Conservation (phyloP, 2,113 vertebrate genomes). For the Zosterops borbonicus region DNA sequence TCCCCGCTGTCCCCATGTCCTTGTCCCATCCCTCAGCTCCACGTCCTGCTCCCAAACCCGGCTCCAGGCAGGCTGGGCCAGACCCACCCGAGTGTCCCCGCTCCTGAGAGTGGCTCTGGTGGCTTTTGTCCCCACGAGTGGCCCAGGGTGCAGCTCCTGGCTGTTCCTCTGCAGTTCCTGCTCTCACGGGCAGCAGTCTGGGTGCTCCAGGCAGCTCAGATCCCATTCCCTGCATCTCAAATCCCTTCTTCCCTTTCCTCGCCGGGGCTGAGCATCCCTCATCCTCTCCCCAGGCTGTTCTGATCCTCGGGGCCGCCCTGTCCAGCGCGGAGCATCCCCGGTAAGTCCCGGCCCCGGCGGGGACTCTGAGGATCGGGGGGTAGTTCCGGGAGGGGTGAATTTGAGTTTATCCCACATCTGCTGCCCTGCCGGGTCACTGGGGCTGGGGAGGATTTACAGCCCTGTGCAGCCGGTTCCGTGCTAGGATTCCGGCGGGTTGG, state of each 20-base stretch:
- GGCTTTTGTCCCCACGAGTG: accelerated
- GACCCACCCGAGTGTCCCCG: accelerated
- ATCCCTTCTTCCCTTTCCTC: background rate
- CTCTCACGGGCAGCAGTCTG: background rate
- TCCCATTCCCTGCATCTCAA: background rate
- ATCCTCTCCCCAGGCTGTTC: background rate
- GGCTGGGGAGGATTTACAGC: background rate
- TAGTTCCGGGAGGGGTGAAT: accelerated
- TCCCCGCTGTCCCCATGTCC: accelerated
- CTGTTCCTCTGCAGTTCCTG: background rate
- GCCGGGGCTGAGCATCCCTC: background rate
- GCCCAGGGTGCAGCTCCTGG: background rate
- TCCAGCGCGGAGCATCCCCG: background rate
- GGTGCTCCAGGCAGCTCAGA: accelerated
- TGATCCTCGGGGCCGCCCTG: background rate
- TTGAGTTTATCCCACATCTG: accelerated
- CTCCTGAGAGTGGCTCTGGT: background rate
- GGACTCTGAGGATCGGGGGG: background rate
- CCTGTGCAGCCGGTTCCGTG: background rate
- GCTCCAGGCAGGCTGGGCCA: background rate
- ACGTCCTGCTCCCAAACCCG: background rate
- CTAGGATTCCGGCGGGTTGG: background rate
- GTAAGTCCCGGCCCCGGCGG: background rate
- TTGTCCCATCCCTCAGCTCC: background rate
- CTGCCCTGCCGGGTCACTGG: background rate